These are phyloP conservation scores for Morpho helenor DNA, from an alignment of 2,888 invertebrate genomes.

Conservation along the genomic window DNA sequence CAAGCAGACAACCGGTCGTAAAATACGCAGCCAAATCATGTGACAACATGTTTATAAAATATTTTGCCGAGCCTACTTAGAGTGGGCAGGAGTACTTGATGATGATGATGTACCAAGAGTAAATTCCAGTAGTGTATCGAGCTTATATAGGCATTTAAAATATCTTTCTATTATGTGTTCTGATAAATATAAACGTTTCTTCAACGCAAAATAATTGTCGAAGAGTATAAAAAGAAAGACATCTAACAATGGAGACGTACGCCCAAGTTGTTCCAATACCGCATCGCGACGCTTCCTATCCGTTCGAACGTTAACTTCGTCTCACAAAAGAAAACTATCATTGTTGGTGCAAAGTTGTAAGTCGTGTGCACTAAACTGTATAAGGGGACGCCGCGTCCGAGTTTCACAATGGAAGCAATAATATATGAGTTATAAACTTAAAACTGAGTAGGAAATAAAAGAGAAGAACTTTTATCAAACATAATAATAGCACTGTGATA, in stretches of 20 bases:
- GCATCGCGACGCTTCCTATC: constrained; percentile 9
- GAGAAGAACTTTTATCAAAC: neutral
- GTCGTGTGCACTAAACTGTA: constrained; percentile 7
- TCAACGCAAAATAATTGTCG: constrained; percentile 9
- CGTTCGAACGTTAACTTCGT: constrained; percentile 6
- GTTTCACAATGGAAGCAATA: neutral
- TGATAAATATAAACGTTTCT: constrained; percentile 6
- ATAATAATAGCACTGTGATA: too few relatives aligned
- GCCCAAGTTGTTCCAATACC: constrained; percentile 7
- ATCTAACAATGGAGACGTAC: constrained; percentile 6
- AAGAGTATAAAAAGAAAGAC: constrained; percentile 2
- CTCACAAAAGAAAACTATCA: constrained; percentile 7
- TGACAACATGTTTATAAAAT: too few relatives aligned
- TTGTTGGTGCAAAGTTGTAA: constrained; percentile 7
- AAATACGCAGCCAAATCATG: too few relatives aligned
- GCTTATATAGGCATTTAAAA: too few relatives aligned
- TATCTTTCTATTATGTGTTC: too few relatives aligned
- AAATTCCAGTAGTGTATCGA: too few relatives aligned
- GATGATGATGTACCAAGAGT: too few relatives aligned
- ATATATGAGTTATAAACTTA: constrained; percentile 4
- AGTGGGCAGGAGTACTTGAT: too few relatives aligned
- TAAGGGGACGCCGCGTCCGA: constrained; percentile 5
- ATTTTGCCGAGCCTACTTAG: too few relatives aligned
- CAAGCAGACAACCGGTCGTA: too few relatives aligned
- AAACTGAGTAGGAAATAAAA: neutral